phyloP scores from a whole-genome alignment of 2,888 invertebrate species.

The Harpalus rubripes region DNA sequence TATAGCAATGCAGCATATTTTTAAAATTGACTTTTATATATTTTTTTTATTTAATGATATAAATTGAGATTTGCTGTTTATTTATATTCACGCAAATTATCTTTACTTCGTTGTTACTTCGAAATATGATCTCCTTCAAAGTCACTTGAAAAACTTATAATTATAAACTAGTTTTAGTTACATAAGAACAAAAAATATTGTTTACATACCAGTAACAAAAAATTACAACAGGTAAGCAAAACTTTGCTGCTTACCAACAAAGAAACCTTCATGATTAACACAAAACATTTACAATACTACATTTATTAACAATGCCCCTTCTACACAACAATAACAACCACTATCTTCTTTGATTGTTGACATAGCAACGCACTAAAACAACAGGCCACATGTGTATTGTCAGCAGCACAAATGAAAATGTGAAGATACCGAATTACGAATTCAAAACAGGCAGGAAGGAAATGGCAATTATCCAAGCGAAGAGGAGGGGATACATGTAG shows the following conservation, averaged over 20 bases:
- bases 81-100: background rate
- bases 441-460: slow-evolving; percentile 75
- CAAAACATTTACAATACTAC: slow-evolving; percentile 20
- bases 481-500: slow-evolving; percentile 5
- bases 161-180: slow-evolving; percentile 9
- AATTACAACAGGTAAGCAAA: slow-evolving; percentile 61
- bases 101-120: background rate
- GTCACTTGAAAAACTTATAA: background rate
- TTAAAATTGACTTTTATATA: no score
- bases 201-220: slow-evolving; percentile 65
- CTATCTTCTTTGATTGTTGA: slow-evolving; percentile 24
- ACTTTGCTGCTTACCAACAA: slow-evolving; percentile 65
- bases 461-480: slow-evolving; percentile 77
- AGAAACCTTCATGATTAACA: slow-evolving; percentile 56
- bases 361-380: slow-evolving; percentile 50
- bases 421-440: slow-evolving; percentile 60
- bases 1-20: no score
- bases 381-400: slow-evolving; percentile 19
- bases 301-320: slow-evolving; percentile 35
- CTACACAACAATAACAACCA: slow-evolving; percentile 33
- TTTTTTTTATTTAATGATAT: no score
- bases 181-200: slow-evolving; percentile 30
- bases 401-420: slow-evolving; percentile 54
- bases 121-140: background rate
- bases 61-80: no score